Conservation (phyloP, 2,797 vertebrate genomes). For the Typhlichthys eigenmanni region DNA sequence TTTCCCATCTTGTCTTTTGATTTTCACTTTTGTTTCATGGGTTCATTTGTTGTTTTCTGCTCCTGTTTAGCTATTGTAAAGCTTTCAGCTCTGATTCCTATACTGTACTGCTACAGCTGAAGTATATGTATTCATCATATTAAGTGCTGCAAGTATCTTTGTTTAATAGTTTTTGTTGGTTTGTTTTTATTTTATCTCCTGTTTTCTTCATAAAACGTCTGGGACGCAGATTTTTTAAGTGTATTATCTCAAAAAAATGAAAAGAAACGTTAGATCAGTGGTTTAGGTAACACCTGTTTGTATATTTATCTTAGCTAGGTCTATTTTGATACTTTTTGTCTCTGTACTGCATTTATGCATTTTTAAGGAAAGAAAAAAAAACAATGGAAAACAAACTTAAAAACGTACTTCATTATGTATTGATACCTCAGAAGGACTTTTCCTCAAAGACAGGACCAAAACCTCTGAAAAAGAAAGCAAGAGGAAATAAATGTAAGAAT, state of each 20-base stretch:
- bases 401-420: conserved; percentile 80
- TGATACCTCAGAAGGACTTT: conserved; percentile 87
- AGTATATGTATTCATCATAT: conserved; percentile 85
- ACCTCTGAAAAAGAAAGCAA: conserved; percentile 74
- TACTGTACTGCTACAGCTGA: conserved; percentile 83
- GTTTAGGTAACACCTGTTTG: conserved; percentile 88
- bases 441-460: conserved; percentile 85
- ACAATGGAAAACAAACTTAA: conserved; percentile 77
- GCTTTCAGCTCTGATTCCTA: conserved; percentile 80
- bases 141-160: conserved; percentile 83
- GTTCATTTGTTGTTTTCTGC: conserved; percentile 55
- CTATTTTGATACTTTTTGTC: conserved; percentile 89
- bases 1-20: conserved; percentile 53
- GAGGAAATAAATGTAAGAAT: conserved; percentile 68
- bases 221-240: conserved; percentile 81
- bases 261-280: conserved; percentile 82
- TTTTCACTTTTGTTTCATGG: conserved; percentile 40
- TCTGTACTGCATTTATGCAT: conserved; percentile 87
- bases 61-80: conserved; percentile 83
- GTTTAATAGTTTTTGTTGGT: conserved; percentile 68
- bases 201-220: conserved; percentile 80
- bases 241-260: conserved; percentile 80
- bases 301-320: conserved; percentile 91
- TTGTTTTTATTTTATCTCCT: conserved; percentile 58
- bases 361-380: conserved; percentile 83